Evolutionary conservation across 2,888 invertebrate genomes (phyloP).

Genomic region (Molanna angustata): DNA sequence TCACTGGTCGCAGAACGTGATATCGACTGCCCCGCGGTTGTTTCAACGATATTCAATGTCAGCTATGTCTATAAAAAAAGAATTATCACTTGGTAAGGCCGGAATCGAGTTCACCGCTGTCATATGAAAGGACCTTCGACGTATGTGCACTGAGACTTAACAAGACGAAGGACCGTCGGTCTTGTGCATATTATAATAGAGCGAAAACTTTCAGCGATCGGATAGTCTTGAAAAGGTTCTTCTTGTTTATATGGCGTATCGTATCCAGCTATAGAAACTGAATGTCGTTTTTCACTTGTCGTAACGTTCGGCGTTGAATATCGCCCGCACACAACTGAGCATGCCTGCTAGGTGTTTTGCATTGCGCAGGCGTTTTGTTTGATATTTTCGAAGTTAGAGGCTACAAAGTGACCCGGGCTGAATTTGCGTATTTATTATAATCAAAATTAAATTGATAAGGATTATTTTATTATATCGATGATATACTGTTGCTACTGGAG

Average conservation of each 20-base stretch:
- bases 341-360: constrained; percentile 15
- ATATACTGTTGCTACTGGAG: too few species aligned
- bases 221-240: not conserved
- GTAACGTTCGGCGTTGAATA: constrained; percentile 3
- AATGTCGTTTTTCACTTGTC: constrained; percentile 1
- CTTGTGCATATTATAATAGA: too few species aligned
- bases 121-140: constrained; percentile 9
- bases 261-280: not conserved
- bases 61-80: constrained; percentile 17
- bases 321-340: constrained; percentile 3
- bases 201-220: too few species aligned
- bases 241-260: not conserved
- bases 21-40: constrained; percentile 32
- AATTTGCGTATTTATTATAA: too few species aligned
- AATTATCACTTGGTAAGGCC: constrained; percentile 8
- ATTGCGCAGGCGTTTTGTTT: constrained; percentile 1
- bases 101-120: constrained; percentile 14
- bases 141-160: not conserved
- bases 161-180: not conserved
- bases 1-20: constrained; percentile 39
- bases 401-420: not conserved
- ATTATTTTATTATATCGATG: too few species aligned
- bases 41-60: constrained; percentile 25
- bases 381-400: not conserved
- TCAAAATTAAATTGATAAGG: too few species aligned